phyloP scores from a whole-genome alignment of 35 echinoderm and acorn worm species.

The Stichopus chloronotus region DNA sequence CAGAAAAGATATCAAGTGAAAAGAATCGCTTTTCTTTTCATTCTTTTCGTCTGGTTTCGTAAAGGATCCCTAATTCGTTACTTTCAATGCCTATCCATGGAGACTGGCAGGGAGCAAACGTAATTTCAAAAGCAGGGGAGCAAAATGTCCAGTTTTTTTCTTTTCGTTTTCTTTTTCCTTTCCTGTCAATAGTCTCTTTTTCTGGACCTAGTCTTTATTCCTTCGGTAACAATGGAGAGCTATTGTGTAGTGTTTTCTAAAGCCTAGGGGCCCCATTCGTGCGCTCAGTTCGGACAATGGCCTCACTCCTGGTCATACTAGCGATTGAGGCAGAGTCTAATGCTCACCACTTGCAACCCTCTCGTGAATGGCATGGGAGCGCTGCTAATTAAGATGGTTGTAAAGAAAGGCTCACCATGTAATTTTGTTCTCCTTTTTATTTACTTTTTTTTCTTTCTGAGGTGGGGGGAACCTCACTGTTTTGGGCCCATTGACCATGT shows the following conservation, averaged over 20 bases:
- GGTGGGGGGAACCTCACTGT: background rate
- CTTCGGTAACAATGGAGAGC: background rate
- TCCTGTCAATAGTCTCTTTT: background rate
- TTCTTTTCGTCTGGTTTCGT: background rate
- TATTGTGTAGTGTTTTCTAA: slow-evolving; percentile 43
- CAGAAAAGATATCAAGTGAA: background rate
- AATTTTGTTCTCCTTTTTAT: background rate
- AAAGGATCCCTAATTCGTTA: slow-evolving; percentile 47
- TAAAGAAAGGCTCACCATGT: slow-evolving; percentile 13
- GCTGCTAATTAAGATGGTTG: slow-evolving; percentile 25
- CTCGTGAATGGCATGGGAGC: slow-evolving; percentile 13
- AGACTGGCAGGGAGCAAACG: slow-evolving; percentile 24
- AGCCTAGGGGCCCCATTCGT: slow-evolving; percentile 5
- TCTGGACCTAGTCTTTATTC: slow-evolving; percentile 8
- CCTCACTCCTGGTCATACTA: background rate
- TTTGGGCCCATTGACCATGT: background rate
- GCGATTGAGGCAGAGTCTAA: background rate
- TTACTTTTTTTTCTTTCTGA: background rate
- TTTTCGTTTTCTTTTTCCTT: background rate
- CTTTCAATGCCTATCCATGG: background rate
- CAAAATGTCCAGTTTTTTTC: background rate
- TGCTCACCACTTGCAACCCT: background rate
- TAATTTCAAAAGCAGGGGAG: background rate
- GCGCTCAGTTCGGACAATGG: background rate
- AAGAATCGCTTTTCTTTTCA: background rate